These are phyloP conservation scores for Ceratoteleas bidentatus DNA, from an alignment of 1,140 invertebrate genomes.

Conservation along the genomic window DNA sequence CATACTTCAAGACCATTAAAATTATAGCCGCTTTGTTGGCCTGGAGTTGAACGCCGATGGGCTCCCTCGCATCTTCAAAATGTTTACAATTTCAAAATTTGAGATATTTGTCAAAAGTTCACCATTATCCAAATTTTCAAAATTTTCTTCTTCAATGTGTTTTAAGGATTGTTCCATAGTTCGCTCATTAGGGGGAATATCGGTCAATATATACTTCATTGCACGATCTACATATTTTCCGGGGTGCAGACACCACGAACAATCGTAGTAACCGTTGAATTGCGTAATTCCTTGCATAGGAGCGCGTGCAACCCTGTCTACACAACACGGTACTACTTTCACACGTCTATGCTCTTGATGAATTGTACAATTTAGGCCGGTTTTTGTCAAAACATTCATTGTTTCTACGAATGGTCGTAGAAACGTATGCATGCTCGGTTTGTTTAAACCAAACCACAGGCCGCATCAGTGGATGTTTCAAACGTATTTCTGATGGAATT, in stretches of 20 bases:
- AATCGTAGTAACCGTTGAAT: neutral
- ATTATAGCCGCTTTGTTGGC: neutral
- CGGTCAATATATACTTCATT: neutral
- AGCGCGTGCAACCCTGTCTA: neutral
- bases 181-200: too few relatives aligned
- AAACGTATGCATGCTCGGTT: neutral
- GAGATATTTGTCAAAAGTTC: too few relatives aligned
- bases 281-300: neutral
- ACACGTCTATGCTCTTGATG: neutral
- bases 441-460: neutral
- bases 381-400: neutral
- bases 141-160: neutral
- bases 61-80: too few relatives aligned
- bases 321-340: neutral
- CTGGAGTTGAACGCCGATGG: too few relatives aligned
- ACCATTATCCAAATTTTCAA: too few relatives aligned
- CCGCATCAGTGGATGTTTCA: neutral
- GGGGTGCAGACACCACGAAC: neutral
- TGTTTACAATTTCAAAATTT: too few relatives aligned
- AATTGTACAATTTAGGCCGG: neutral
- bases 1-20: neutral
- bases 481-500: neutral
- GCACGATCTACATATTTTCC: neutral
- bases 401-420: neutral
- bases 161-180: neutral